Conservation (phyloP, 2,797 vertebrate species). For the Neostethus bicornis region DNA sequence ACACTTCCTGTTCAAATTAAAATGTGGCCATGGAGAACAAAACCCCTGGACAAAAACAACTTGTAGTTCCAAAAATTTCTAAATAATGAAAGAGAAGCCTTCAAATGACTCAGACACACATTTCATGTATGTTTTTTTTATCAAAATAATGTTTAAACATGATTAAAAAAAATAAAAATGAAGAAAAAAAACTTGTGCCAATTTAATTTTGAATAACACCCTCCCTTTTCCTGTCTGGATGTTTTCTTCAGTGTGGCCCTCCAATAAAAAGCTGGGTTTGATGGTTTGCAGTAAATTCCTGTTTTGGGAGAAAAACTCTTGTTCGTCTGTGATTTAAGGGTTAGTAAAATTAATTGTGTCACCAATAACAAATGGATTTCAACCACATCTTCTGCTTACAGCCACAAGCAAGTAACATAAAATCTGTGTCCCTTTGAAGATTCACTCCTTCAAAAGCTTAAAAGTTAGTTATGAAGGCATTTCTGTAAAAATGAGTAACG, state of each 20-base stretch:
- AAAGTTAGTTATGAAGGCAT: conserved; percentile 9
- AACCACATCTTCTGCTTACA: conserved; percentile 32
- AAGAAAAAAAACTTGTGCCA: conserved; percentile 1
- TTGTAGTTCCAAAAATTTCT: no score
- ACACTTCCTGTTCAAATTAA: no score
- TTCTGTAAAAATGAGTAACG: conserved; percentile 4
- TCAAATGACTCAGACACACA: no score
- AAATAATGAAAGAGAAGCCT: no score
- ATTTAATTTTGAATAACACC: conserved; percentile 18
- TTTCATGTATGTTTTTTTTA: conserved; percentile 15
- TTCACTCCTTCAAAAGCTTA: neutral
- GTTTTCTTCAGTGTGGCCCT: conserved; percentile 24
- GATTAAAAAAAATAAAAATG: conserved; percentile 7
- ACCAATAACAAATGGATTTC: conserved; percentile 21
- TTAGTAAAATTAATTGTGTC: conserved; percentile 35
- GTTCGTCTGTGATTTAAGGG: conserved; percentile 41
- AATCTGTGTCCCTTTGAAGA: conserved; percentile 13
- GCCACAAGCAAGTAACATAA: conserved; percentile 13
- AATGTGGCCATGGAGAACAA: no score
- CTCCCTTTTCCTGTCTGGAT: conserved; percentile 8
- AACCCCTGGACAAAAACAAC: no score
- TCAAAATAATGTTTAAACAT: no score
- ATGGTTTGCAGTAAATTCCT: conserved; percentile 36
- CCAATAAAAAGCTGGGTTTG: conserved; percentile 23
- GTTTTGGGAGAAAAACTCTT: conserved; percentile 41